A percentile compares a stretch with the other conserved stretches of the same genome.
phyloP scores from a whole-genome alignment of 1,140 invertebrate genomes.

The Phymastichus coffea region DNA sequence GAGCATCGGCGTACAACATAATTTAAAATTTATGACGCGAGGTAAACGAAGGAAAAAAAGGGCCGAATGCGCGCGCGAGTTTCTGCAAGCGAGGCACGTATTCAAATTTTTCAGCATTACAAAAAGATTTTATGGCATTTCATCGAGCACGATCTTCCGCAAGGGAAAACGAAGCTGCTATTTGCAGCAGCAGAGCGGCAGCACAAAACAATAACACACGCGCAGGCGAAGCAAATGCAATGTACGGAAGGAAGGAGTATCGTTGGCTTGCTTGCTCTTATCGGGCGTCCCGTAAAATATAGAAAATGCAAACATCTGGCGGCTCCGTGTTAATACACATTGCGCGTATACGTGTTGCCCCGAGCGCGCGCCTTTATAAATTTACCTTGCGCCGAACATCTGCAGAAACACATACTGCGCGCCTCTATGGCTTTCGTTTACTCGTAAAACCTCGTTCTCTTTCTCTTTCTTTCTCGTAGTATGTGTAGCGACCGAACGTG shows the following conservation, averaged over 20 bases:
- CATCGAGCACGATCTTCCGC: not conserved
- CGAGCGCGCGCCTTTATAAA: slow-evolving; percentile 14
- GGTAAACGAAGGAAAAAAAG: not conserved
- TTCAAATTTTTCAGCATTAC: not conserved
- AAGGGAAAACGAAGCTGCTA: not conserved
- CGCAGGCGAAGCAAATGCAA: not conserved
- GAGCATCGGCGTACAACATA: no score
- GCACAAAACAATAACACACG: slow-evolving; percentile 9
- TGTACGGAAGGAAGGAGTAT: no score
- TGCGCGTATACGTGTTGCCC: not conserved
- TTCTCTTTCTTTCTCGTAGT: not conserved
- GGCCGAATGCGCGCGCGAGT: no score
- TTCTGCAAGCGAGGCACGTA: no score
- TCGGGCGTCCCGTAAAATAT: slow-evolving; percentile 5
- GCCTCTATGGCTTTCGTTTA: slow-evolving; percentile 1
- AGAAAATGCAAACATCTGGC: slow-evolving; percentile 21
- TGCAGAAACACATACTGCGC: not conserved
- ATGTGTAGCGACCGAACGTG: no score
- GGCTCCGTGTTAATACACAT: slow-evolving; percentile 12
- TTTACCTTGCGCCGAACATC: slow-evolving; percentile 4
- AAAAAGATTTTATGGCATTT: not conserved
- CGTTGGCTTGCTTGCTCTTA: slow-evolving; percentile 5
- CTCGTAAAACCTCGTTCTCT: not conserved
- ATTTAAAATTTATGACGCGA: no score
- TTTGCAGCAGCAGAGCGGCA: no score